Evolutionary conservation across 23 tunicate genomes (phyloP), one percentile per base, ranked within the genome.

Genomic region (Phallusia fumigata): DNA sequence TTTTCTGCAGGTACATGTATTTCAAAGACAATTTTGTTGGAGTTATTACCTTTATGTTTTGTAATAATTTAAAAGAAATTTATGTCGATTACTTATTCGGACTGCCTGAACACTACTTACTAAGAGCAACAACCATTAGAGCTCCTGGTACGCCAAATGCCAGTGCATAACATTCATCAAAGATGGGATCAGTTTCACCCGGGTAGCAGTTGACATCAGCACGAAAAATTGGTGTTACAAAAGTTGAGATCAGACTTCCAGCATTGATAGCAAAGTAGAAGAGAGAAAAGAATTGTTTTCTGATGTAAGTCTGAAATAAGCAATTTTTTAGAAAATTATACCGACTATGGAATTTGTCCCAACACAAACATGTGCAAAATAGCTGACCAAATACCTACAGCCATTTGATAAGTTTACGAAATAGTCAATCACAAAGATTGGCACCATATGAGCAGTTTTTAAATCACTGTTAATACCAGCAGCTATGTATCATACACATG

Each of bases 231-330:
- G 99, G 99, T 50, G 95, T 92, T 32, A 97, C 80, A 44, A 97
- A 97, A 0, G 95, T 88, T 30, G 97, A 92, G 10, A 93, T 92
- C 33, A 97, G 65, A 81, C 95, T 89, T 36, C 97, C 99, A 0
- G 99, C 99, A 86, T 97, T 97, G 83, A 92, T 92, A 45, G 99
- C 97, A 49, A 97, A 92, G 89, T 97, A 97, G 87, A 92, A 97
- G 58, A 97, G 73, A 0, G 99, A 88, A 79, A 97, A 97, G 86
- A 92, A 97, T 69, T 94, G 93, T 51, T 94, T 94, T 30, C 98
- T 90, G 36, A 82, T 40, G 58, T 91, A 88, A 32, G 81, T 83
- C 98, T 94, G 79, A 18, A 83, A 5, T 31, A 78, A 35, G 15
- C 0, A n/a, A 35, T 78, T 58, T 58, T 6, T 58, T 58, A 13